Conservation (phyloP, 64 coral and sea anemone species). For the Stichodactyla mertensii region DNA sequence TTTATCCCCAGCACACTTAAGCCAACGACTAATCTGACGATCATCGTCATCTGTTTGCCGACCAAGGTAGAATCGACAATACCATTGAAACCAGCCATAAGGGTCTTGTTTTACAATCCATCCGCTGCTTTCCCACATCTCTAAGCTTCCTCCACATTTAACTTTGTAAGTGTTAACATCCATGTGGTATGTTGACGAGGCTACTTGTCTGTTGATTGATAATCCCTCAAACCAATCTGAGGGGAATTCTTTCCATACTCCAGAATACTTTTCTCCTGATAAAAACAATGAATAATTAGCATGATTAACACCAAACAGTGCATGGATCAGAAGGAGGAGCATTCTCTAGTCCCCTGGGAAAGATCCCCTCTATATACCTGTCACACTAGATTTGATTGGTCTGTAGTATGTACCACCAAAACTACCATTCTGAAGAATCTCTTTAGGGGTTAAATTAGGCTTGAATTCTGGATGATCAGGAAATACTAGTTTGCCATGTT, state of each 20-base stretch:
- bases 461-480: conserved; percentile 81
- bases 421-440: conserved; percentile 74
- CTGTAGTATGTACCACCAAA: conserved; percentile 86
- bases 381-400: conserved; percentile 66
- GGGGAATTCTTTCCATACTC: conserved; percentile 84
- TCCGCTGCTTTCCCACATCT: conserved; percentile 89
- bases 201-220: conserved; percentile 54
- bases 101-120: conserved; percentile 89
- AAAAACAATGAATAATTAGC: neutral
- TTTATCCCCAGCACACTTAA: conserved; percentile 72
- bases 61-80: conserved; percentile 81
- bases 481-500: conserved; percentile 67
- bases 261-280: conserved; percentile 65
- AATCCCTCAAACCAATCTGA: conserved; percentile 83
- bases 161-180: conserved; percentile 84
- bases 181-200: conserved; percentile 56
- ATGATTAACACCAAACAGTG: neutral
- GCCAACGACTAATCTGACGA: conserved; percentile 77
- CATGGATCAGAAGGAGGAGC: neutral
- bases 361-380: conserved; percentile 21
- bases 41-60: conserved; percentile 70
- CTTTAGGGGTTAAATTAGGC: conserved; percentile 80
- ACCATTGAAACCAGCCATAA: conserved; percentile 95
- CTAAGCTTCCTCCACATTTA: conserved; percentile 73
- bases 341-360: neutral